Percentiles rank a stretch among this genome's conserved stretches.
phyloP scores from a whole-genome alignment of 2,113 vertebrate genomes.

The Atlantisia rogersi region DNA sequence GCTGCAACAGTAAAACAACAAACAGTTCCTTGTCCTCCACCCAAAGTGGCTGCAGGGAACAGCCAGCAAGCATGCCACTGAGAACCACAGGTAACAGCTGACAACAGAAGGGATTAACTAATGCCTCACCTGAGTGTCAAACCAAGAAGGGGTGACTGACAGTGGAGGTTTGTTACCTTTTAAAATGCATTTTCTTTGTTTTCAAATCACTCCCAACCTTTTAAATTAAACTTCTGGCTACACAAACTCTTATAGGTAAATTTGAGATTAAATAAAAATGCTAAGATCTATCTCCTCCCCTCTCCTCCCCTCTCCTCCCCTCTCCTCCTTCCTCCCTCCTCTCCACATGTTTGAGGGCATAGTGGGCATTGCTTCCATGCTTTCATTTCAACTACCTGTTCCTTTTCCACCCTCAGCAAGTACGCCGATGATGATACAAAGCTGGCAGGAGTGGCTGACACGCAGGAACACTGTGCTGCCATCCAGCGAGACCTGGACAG shows the following conservation, averaged over 20 bases:
- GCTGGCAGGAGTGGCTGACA: too few species aligned
- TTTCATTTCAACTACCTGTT: conserved; percentile 33
- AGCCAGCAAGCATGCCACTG: background rate
- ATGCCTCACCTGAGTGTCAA: background rate
- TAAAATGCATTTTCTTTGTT: conserved; percentile 62
- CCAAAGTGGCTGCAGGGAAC: background rate
- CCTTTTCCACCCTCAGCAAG: background rate
- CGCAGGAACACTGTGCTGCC: too few species aligned
- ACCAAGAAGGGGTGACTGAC: background rate
- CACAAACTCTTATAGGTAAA: conserved; percentile 46
- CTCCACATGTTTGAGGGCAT: conserved; percentile 1
- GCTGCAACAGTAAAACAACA: background rate
- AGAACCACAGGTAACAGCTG: fast-evolving
- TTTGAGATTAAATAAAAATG: conserved; percentile 41
- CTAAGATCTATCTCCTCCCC: background rate
- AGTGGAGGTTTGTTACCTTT: conserved; percentile 12
- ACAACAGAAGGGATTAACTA: background rate
- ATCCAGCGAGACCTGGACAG: too few species aligned
- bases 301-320: background rate
- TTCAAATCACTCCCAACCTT: conserved; percentile 28
- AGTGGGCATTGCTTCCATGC: conserved; percentile 34
- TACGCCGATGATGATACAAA: too few species aligned
- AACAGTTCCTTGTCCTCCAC: background rate
- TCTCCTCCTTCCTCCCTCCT: background rate
- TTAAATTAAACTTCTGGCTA: conserved; percentile 22